Base-by-base conservation (phyloP, 2,888 invertebrate species). In the Muscina levida region DNA sequence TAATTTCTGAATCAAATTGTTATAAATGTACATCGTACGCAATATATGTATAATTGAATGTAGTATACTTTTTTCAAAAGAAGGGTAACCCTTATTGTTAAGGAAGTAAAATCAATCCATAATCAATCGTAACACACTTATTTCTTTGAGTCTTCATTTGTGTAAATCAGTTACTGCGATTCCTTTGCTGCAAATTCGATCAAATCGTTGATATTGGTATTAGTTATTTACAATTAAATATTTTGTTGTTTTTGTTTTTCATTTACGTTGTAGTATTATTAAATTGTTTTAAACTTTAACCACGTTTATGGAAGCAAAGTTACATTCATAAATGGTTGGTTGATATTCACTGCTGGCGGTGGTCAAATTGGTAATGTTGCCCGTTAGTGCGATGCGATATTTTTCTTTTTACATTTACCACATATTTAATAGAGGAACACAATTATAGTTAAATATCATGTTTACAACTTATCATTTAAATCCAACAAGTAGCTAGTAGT, bases 391-490 rank as follows among this genome's bases (percentile, higher is more conserved):
- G 31, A 5, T 42, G 10, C 26, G 8, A 4, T 42, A n/a, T 44
- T 44, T 44, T 11, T 24, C 37, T 57, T 57, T 37, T 10, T 13
- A 56, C 59, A 19, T 19, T 19, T 22, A 39, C 22, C 42, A 62
- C 42, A 62, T 42, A 42, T 62, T 42, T 42, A 39, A 22, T 19
- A 10, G 42, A 22, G 62, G n/a, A 62, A 42, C 39, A 42, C 42
- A 62, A 22, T 62, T 62, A 19, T n/a, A 39, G 51, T 51, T 53
- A 62, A 72, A 72, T 72, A 51, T 72, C 44, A 62, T 24, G 51
- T 72, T 72, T 51, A 65, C 62, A 51, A 72, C 51, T 72, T 72
- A 72, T 62, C 62, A 71, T 65, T 42, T 48, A 59, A 46, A 51
- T 46, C 26, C 17, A 70, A 13, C 46, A 37, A 24, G 56, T 1